phyloP scores from a whole-genome alignment of 2,888 invertebrate species.

The Rotaria magnacalcarata region DNA sequence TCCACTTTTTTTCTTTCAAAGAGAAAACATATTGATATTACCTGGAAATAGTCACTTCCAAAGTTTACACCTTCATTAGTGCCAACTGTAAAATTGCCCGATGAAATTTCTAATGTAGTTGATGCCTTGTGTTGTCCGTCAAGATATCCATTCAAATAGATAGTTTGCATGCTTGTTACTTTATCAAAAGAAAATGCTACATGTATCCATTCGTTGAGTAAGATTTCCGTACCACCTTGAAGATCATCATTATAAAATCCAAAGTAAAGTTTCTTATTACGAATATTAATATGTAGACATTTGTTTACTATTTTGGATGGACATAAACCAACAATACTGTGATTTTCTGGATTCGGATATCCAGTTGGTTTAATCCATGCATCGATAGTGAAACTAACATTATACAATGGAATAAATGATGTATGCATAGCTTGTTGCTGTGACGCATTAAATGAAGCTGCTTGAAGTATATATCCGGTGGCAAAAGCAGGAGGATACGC shows the following conservation, averaged over 20 bases:
- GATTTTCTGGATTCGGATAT: not conserved
- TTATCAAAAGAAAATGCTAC: not conserved
- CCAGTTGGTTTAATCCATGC: conserved; percentile 9
- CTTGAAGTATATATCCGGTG: not conserved
- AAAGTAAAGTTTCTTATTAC: not conserved
- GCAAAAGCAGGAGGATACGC: not conserved
- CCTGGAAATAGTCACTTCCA: not conserved
- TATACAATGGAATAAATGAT: not conserved
- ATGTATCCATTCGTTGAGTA: not conserved
- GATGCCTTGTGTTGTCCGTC: not conserved
- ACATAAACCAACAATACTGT: not conserved
- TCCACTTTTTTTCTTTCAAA: too few species aligned
- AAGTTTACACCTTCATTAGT: not conserved
- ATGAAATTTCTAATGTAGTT: not conserved
- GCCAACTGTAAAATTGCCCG: not conserved
- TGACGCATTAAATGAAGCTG: not conserved
- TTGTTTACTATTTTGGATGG: too few species aligned
- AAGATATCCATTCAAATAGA: not conserved
- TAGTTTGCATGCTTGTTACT: not conserved
- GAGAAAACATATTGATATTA: not conserved
- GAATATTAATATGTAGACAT: conserved; percentile 19
- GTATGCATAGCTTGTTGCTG: not conserved
- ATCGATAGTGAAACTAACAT: not conserved
- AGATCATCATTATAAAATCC: not conserved
- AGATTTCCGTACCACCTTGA: not conserved